Evolutionary conservation across 2,797 vertebrate species (phyloP), one percentile per base, ranked within the genome.

Genomic region (Crocidura indochinensis): DNA sequence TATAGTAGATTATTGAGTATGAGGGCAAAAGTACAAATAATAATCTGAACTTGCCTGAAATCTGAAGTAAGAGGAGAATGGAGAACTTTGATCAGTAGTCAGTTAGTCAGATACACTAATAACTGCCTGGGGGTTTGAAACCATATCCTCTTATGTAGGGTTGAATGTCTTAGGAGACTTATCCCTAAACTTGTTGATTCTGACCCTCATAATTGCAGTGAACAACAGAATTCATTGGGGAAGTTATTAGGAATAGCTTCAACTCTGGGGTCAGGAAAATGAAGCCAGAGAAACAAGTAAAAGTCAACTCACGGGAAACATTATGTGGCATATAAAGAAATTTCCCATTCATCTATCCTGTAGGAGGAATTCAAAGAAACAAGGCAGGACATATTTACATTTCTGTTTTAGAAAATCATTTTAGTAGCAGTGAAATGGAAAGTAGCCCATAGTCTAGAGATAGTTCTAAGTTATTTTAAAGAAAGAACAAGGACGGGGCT

Each of bases 381-480:
- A 29, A 46, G 44, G 68, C 29, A 82, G 14, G 88, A 84, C 26
- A 1, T 90, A 69, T 51, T 93, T 65, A 38, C 29, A 26, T 88
- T 91, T 84, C 44, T 67, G 8, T 74, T 56, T 87, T 65, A 67
- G 68, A 89, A 80, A 75, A 80, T 64, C 78, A 69, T 46, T 89
- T 69, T 19, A 84, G 3, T 92, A 95, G 49, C 20, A 88, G 17
- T 79, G 46, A 19, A 90, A 53, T 79, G 31, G 49, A 74, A 84
- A 93, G 47, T 49, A 62, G 31, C 4, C 56, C 91, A 14, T 86
- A 62, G 29, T n/a, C 67, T 72, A 85, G 49, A 88, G 51, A 73
- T 44, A 89, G 47, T 56, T 26, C 78, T 29, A 95, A 69, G 12
- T 49, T 86, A 76, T 74, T 94, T 88, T 88, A 20, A 7, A 62